These are phyloP conservation scores for Glareola pratincola DNA, from an alignment of 2,113 vertebrate genomes.

Conservation along the genomic window DNA sequence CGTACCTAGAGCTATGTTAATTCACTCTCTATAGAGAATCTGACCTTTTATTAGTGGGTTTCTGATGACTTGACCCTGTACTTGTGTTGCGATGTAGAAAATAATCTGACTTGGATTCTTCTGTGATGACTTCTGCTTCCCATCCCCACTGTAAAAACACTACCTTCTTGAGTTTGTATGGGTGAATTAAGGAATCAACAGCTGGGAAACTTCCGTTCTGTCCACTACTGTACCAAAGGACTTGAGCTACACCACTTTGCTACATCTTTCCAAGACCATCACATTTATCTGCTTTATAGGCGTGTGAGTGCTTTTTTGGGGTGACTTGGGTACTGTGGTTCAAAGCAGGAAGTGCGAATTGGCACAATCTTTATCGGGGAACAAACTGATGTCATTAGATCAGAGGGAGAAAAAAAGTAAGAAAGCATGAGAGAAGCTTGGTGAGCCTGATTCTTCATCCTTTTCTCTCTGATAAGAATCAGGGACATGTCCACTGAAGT, in stretches of 20 bases:
- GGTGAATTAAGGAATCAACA: neutral
- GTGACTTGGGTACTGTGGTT: neutral
- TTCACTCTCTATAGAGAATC: neutral
- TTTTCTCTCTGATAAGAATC: neutral
- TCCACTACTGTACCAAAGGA: neutral
- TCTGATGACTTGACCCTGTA: neutral
- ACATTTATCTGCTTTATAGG: accelerated
- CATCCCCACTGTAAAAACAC: neutral
- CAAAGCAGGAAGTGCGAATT: neutral
- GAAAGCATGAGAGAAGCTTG: neutral
- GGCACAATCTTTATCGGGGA: neutral
- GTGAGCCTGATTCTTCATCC: neutral
- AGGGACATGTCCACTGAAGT: neutral
- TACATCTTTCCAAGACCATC: neutral
- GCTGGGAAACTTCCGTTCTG: neutral
- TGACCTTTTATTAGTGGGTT: neutral
- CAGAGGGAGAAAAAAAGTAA: neutral
- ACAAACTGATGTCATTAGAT: neutral
- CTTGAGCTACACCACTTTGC: neutral
- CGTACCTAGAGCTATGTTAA: neutral
- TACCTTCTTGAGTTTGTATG: neutral
- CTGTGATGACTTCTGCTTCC: neutral
- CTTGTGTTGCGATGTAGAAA: neutral
- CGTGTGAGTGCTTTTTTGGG: neutral
- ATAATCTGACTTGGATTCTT: neutral